phyloP scores from a whole-genome alignment of 1,140 invertebrate genomes.

The Antheraea pernyi region DNA sequence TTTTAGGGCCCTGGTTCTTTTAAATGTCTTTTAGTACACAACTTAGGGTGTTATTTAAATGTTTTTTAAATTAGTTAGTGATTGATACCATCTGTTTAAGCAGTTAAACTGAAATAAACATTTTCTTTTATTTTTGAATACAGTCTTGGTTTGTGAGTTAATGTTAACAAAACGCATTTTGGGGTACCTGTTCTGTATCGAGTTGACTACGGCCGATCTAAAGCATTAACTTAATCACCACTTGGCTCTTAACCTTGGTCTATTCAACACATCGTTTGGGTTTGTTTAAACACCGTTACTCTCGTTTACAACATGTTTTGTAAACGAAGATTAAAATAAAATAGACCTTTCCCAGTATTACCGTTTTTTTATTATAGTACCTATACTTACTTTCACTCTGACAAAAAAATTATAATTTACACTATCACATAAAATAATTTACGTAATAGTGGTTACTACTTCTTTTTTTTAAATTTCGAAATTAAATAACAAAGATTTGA shows the following conservation, averaged over 20 bases:
- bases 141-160: not conserved
- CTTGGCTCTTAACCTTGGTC: not conserved
- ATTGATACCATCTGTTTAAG: not conserved
- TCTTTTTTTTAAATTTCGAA: no score
- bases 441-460: no score
- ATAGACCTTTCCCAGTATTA: not conserved
- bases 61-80: not conserved
- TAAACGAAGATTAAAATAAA: not conserved
- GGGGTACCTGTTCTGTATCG: not conserved
- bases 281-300: not conserved
- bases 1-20: no score
- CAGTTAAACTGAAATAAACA: not conserved
- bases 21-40: no score
- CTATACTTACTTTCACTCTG: no score
- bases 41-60: not conserved
- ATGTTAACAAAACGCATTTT: not conserved
- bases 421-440: no score
- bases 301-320: not conserved
- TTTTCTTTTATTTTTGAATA: not conserved
- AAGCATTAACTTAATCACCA: conserved; percentile 3
- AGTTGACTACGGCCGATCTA: not conserved
- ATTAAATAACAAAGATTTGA: no score
- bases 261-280: not conserved
- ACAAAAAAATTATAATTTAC: no score
- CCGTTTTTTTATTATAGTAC: not conserved